phyloP scores from a whole-genome alignment of 2,797 vertebrate species.

The Philypnodon macrostomus region DNA sequence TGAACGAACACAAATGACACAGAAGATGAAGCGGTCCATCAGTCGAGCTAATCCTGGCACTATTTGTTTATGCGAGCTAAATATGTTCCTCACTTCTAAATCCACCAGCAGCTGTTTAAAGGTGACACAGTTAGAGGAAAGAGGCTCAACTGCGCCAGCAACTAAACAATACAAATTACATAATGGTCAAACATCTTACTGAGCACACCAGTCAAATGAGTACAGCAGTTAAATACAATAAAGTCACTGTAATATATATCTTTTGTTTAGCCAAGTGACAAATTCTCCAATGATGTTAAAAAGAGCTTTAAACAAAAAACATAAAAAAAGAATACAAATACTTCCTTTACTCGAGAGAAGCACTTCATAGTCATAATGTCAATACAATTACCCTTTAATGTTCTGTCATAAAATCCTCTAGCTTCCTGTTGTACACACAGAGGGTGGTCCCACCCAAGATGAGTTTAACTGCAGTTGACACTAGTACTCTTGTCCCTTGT shows the following conservation, averaged over 20 bases:
- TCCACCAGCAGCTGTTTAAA: conserved; percentile 69
- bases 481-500: not conserved
- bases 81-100: conserved; percentile 63
- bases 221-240: too few relatives aligned
- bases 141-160: conserved; percentile 55
- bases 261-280: too few relatives aligned
- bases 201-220: not conserved
- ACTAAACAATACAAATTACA: conserved; percentile 7
- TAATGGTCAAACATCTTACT: not conserved
- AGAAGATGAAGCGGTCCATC: conserved; percentile 24
- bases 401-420: conserved; percentile 9
- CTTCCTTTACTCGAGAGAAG: conserved; percentile 29
- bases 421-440: conserved; percentile 39
- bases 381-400: conserved; percentile 20
- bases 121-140: conserved; percentile 51
- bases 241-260: too few relatives aligned
- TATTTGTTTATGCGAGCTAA: conserved; percentile 64
- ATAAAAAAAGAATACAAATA: conserved; percentile 37
- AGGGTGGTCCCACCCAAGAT: conserved; percentile 22
- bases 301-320: too few relatives aligned
- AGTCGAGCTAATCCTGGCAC: conserved; percentile 45
- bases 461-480: not conserved
- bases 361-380: conserved; percentile 39
- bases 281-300: too few relatives aligned
- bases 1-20: conserved; percentile 6